These are phyloP conservation scores for Hyposoter didymator DNA, from an alignment of 2,888 invertebrate genomes.

Conservation along the genomic window DNA sequence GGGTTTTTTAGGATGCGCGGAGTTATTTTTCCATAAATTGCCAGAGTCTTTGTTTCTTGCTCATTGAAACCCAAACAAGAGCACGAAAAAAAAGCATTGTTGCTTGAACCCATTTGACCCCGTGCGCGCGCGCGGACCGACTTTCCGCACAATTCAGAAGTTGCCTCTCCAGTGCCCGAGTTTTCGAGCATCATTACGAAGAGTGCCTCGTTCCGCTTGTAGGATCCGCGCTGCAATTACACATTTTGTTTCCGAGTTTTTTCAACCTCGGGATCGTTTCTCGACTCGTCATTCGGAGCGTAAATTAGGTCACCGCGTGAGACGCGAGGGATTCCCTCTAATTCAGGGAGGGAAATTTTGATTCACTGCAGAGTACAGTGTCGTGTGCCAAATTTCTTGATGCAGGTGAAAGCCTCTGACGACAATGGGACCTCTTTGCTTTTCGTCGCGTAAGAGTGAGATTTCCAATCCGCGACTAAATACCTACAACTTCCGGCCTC, in stretches of 20 bases:
- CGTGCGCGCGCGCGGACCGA: no score
- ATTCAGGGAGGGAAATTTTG: background rate
- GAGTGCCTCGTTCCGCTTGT: constrained; percentile 52
- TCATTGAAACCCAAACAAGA: background rate
- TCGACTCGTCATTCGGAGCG: background rate
- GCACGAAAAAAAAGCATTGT: background rate
- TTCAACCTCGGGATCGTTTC: constrained; percentile 4
- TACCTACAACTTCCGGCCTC: constrained; percentile 65
- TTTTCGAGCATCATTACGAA: constrained; percentile 51
- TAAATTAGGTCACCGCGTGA: background rate
- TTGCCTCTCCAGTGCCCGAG: constrained; percentile 24
- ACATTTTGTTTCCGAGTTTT: constrained; percentile 47
- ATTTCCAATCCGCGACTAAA: constrained; percentile 54
- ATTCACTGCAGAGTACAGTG: no score
- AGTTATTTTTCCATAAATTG: background rate
- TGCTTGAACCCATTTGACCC: constrained; percentile 22
- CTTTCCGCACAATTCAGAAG: constrained; percentile 48
- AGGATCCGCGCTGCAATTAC: constrained; percentile 63
- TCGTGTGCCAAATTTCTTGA: constrained; percentile 1
- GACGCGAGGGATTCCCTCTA: background rate
- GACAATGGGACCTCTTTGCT: constrained; percentile 58
- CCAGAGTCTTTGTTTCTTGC: background rate
- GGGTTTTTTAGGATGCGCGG: no score
- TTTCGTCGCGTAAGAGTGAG: constrained; percentile 32
- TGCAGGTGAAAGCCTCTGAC: constrained; percentile 48